Evolutionary conservation across 2,888 invertebrate genomes (phyloP).

Genomic region (Xanthia togata): DNA sequence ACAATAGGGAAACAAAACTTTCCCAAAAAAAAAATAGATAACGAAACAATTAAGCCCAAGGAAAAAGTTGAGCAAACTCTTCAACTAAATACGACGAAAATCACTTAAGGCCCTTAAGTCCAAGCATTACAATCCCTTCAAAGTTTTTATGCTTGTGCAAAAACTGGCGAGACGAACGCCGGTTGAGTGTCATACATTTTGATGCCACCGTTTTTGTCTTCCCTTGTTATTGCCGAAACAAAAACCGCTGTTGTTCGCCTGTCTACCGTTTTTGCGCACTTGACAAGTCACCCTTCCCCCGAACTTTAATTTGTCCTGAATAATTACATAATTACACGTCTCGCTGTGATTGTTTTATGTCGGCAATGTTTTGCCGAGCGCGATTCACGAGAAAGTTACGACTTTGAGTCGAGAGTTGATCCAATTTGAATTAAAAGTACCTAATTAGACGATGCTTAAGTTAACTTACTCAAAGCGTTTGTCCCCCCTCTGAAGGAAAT

Average conservation of each 20-base stretch:
- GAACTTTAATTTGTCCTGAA: constrained; percentile 84
- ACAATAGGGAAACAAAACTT: constrained; percentile 65
- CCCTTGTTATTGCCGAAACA: constrained; percentile 81
- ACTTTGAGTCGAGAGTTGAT: constrained; percentile 66
- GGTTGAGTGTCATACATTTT: constrained; percentile 86
- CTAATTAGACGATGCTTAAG: constrained; percentile 76
- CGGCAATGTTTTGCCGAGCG: constrained; percentile 67
- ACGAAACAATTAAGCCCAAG: constrained; percentile 81
- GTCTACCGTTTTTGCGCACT: constrained; percentile 84
- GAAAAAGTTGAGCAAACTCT: constrained; percentile 77
- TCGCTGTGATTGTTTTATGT: constrained; percentile 72
- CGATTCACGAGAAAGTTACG: constrained; percentile 67
- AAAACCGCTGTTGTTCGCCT: constrained; percentile 84
- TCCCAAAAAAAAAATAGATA: constrained; percentile 72
- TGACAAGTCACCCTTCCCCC: constrained; percentile 84
- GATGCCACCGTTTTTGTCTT: constrained; percentile 83
- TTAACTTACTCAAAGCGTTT: constrained; percentile 74
- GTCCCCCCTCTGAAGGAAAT: constrained; percentile 75
- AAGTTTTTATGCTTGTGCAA: constrained; percentile 79
- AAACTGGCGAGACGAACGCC: constrained; percentile 76
- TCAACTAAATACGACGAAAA: constrained; percentile 83
- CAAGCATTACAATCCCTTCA: constrained; percentile 76
- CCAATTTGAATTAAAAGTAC: constrained; percentile 76
- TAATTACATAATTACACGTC: constrained; percentile 86
- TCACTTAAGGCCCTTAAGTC: constrained; percentile 73